Percentiles rank a stretch among this genome's conserved stretches.
Conservation (phyloP, 2,113 vertebrate species). For the Picathartes gymnocephalus region DNA sequence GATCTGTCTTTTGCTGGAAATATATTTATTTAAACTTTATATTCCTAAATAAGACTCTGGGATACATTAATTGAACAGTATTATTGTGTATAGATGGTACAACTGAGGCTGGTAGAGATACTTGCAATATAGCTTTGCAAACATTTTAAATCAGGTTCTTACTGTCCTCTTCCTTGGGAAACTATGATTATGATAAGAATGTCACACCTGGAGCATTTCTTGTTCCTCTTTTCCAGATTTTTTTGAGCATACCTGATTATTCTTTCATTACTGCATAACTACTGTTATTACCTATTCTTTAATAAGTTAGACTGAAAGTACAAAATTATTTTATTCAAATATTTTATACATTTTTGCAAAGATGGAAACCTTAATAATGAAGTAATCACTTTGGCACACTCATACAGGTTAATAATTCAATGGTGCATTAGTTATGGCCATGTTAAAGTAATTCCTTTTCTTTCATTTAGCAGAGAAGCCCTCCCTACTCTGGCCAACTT, state of each 20-base stretch:
- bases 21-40: background rate
- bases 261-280: background rate
- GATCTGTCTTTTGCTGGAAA: background rate
- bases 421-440: background rate
- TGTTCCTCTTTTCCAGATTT: background rate
- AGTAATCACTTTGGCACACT: background rate
- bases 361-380: background rate
- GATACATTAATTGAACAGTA: background rate
- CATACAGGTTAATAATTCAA: background rate
- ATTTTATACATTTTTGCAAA: background rate
- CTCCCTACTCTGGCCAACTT: background rate
- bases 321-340: background rate
- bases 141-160: background rate
- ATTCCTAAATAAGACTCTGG: background rate
- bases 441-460: background rate
- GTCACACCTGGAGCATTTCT: background rate
- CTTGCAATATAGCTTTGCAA: background rate
- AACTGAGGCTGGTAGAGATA: background rate
- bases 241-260: background rate
- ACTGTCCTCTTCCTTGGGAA: background rate
- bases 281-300: background rate
- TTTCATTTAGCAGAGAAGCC: background rate
- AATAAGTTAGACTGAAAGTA: background rate
- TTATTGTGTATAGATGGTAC: background rate
- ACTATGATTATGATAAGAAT: background rate